Evolutionary conservation across 2,888 invertebrate genomes (phyloP).

Genomic region (Sthenelais limicola): DNA sequence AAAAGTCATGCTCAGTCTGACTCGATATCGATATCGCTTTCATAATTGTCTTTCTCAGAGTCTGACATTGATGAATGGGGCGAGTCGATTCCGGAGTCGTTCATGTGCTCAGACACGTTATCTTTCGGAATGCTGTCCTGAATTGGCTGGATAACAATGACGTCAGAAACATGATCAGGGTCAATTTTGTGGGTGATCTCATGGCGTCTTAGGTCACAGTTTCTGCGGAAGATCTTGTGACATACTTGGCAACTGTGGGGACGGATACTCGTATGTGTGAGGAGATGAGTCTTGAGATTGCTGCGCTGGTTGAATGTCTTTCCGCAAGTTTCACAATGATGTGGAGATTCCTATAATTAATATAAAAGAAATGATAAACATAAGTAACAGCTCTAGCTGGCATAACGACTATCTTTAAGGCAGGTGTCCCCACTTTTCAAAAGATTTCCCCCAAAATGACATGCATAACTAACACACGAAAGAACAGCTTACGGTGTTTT

Average conservation of each 20-base stretch:
- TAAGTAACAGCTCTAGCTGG: too few relatives aligned
- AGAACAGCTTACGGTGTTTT: too few relatives aligned
- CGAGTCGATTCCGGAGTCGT: constrained; percentile 14
- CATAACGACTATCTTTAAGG: too few relatives aligned
- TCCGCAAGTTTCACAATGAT: constrained; percentile 93
- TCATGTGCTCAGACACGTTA: background rate
- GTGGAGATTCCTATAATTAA: constrained; percentile 94
- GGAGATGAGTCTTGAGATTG: constrained; percentile 91
- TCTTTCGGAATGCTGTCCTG: background rate
- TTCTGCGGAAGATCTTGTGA: constrained; percentile 27
- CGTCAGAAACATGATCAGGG: background rate
- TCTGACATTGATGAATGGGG: background rate
- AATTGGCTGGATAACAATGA: background rate
- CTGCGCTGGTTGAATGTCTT: constrained; percentile 93
- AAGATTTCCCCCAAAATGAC: too few relatives aligned
- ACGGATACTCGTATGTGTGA: constrained; percentile 83
- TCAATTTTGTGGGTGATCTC: background rate
- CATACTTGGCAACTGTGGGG: constrained; percentile 29
- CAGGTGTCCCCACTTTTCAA: too few relatives aligned
- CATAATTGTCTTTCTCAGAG: background rate
- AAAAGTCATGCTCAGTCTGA: background rate
- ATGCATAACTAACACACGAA: too few relatives aligned
- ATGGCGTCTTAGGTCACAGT: constrained; percentile 31
- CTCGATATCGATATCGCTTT: constrained; percentile 3
- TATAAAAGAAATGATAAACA: too few relatives aligned